phyloP scores from a whole-genome alignment of 2,797 vertebrate species.

The Bucorvus abyssinicus region DNA sequence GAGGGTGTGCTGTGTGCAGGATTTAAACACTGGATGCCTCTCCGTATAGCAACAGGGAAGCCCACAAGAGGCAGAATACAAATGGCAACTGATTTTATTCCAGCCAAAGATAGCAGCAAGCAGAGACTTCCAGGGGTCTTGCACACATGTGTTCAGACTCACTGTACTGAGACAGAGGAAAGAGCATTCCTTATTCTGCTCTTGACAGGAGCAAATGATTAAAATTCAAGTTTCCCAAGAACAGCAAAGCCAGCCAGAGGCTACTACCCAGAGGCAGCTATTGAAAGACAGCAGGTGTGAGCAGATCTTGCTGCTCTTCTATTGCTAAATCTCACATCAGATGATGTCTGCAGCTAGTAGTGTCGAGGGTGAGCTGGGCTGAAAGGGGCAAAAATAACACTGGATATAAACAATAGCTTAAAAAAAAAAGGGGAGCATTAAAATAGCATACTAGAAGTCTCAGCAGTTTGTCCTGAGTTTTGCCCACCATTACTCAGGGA shows the following conservation, averaged over 20 bases:
- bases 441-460: neutral
- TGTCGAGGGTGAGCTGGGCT: neutral
- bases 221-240: conserved; percentile 15
- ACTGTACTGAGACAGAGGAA: neutral
- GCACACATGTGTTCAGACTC: neutral
- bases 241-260: conserved; percentile 43
- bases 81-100: neutral
- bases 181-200: neutral
- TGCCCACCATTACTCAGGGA: neutral
- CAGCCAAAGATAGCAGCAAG: neutral
- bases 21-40: neutral
- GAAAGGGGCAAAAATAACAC: neutral
- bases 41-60: neutral
- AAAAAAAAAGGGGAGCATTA: neutral
- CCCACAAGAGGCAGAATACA: neutral
- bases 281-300: conserved; percentile 34
- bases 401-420: conserved; percentile 2
- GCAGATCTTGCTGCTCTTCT: neutral
- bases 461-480: neutral
- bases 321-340: neutral
- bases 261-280: conserved; percentile 13
- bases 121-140: neutral
- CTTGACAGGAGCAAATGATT: conserved; percentile 13
- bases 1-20: neutral
- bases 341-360: neutral